phyloP scores from a whole-genome alignment of 2,888 invertebrate species.

The Eutolmus rufibarbis region DNA sequence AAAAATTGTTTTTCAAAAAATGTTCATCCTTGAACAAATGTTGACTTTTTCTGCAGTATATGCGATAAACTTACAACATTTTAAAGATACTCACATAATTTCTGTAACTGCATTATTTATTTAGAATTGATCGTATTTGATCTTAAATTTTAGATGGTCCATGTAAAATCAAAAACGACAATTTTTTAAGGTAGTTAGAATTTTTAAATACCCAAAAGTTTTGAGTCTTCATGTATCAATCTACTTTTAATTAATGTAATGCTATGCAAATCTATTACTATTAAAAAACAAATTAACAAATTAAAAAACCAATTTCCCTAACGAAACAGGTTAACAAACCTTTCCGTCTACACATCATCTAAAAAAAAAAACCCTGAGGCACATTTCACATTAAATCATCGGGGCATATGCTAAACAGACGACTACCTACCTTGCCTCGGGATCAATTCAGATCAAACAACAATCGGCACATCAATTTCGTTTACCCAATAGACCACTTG shows the following conservation, averaged over 20 bases:
- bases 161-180: too few relatives aligned
- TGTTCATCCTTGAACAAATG: background rate
- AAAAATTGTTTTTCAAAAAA: background rate
- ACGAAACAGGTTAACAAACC: background rate
- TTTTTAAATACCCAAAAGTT: too few relatives aligned
- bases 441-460: slow-evolving; percentile 23
- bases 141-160: too few relatives aligned
- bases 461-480: slow-evolving; percentile 33
- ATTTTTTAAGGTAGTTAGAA: too few relatives aligned
- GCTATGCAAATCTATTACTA: background rate
- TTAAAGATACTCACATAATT: too few relatives aligned
- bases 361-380: background rate
- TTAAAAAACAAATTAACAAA: background rate
- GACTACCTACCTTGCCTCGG: background rate
- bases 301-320: background rate
- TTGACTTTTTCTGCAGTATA: background rate
- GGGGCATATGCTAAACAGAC: background rate
- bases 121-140: too few relatives aligned
- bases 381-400: background rate
- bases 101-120: too few relatives aligned
- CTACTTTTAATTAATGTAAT: too few relatives aligned
- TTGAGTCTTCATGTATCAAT: too few relatives aligned
- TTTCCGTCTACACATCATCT: background rate
- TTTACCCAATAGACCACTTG: slow-evolving; percentile 27
- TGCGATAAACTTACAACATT: too few relatives aligned